Conservation (phyloP, 2,113 vertebrate genomes). For the Choloepus hoffmanni region DNA sequence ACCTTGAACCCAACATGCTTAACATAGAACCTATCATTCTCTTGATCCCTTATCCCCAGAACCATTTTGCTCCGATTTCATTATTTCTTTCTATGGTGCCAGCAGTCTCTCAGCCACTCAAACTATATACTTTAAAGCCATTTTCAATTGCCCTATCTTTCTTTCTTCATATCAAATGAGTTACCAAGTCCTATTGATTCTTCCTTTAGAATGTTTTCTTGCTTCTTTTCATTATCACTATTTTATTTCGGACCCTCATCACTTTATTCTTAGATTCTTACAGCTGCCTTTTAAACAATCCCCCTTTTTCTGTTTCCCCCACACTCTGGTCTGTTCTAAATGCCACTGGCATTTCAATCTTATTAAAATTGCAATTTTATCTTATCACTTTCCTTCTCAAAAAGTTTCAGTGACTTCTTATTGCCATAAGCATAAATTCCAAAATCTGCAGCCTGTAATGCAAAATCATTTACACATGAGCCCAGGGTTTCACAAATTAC, state of each 20-base stretch:
- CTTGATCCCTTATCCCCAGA: background rate
- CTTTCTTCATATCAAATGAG: background rate
- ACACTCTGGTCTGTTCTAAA: background rate
- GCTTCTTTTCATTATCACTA: background rate
- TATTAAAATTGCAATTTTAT: constrained; percentile 33
- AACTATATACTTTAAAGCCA: background rate
- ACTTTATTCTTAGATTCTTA: background rate
- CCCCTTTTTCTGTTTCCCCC: constrained; percentile 15
- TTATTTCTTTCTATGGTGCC: background rate
- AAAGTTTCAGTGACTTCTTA: constrained; percentile 36
- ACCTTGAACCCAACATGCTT: background rate
- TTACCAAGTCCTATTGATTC: background rate
- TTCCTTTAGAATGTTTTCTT: background rate
- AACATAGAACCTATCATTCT: background rate
- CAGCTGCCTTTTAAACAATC: constrained; percentile 17
- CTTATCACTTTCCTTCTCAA: constrained; percentile 16
- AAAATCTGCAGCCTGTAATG: background rate
- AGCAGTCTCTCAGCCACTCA: constrained; percentile 2
- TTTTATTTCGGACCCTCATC: background rate
- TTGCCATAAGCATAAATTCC: constrained; percentile 1
- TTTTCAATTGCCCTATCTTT: constrained; percentile 41
- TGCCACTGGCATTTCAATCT: constrained; percentile 17
- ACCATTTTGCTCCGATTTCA: background rate
- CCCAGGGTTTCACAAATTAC: background rate
- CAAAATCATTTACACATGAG: constrained; percentile 41